These are phyloP conservation scores for Drosophila punjabiensis DNA, from an alignment of 1,140 invertebrate genomes.

Conservation along the genomic window DNA sequence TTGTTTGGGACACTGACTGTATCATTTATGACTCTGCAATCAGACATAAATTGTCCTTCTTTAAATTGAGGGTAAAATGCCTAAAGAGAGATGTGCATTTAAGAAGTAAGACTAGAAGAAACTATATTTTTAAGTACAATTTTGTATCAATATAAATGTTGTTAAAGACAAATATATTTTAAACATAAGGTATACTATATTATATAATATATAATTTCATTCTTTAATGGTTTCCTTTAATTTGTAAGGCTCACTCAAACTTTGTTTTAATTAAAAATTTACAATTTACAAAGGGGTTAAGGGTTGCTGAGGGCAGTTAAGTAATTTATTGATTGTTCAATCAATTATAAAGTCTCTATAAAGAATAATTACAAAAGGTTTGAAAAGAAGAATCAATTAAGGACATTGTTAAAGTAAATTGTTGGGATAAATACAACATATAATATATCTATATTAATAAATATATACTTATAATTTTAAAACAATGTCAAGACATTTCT, in stretches of 20 bases:
- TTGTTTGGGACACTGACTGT: slow-evolving; percentile 23
- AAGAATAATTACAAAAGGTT: not conserved
- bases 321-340: not conserved
- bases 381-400: not conserved
- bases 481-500: not conserved
- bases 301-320: not conserved
- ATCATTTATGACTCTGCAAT: slow-evolving; percentile 28
- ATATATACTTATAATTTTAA: not conserved
- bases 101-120: not conserved
- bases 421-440: not conserved
- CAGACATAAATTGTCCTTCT: slow-evolving; percentile 1
- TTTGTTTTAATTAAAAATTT: slow-evolving; percentile 18
- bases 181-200: no score
- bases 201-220: not conserved
- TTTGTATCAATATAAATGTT: not conserved
- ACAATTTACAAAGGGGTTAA: not conserved
- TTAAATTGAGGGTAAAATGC: not conserved
- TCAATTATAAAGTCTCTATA: no score
- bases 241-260: not conserved
- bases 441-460: not conserved
- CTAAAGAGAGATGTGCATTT: not conserved
- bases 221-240: not conserved
- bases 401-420: no score
- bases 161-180: not conserved
- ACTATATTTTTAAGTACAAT: not conserved